phyloP scores from a whole-genome alignment of 2,888 invertebrate species.

The Peribatodes rhomboidaria region DNA sequence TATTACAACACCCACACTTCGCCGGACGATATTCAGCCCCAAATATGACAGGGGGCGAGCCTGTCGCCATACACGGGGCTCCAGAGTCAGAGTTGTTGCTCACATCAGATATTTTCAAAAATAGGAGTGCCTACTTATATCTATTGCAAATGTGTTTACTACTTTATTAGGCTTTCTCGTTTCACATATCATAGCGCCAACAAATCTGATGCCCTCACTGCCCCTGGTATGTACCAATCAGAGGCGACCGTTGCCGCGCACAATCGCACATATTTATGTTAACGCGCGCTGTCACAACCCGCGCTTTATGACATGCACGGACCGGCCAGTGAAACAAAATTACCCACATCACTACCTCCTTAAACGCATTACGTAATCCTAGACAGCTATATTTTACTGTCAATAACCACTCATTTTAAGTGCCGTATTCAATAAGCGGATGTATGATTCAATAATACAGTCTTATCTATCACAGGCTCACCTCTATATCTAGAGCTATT shows the following conservation, averaged over 20 bases:
- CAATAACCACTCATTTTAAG: conserved; percentile 54
- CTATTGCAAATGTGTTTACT: too few relatives aligned
- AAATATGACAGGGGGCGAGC: too few relatives aligned
- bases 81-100: too few relatives aligned
- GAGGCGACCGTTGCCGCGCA: conserved; percentile 40
- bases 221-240: conserved; percentile 61
- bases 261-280: conserved; percentile 40
- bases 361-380: conserved; percentile 51
- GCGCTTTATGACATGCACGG: conserved; percentile 30
- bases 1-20: too few relatives aligned
- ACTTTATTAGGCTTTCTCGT: too few relatives aligned
- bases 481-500: conserved; percentile 36
- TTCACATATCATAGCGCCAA: not conserved
- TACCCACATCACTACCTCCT: conserved; percentile 46
- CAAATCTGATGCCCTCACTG: conserved; percentile 30
- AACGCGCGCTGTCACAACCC: conserved; percentile 57
- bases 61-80: too few relatives aligned
- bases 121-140: too few relatives aligned
- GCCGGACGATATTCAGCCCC: too few relatives aligned
- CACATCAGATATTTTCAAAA: too few relatives aligned
- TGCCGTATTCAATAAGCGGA: conserved; percentile 53
- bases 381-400: conserved; percentile 56
- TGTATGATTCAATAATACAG: conserved; percentile 44
- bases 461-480: conserved; percentile 34
- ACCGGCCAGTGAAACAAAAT: conserved; percentile 32